Percentiles rank a stretch among this genome's conserved stretches.
Conservation (phyloP, 2,113 vertebrate species). For the Colistium nudipinnis region DNA sequence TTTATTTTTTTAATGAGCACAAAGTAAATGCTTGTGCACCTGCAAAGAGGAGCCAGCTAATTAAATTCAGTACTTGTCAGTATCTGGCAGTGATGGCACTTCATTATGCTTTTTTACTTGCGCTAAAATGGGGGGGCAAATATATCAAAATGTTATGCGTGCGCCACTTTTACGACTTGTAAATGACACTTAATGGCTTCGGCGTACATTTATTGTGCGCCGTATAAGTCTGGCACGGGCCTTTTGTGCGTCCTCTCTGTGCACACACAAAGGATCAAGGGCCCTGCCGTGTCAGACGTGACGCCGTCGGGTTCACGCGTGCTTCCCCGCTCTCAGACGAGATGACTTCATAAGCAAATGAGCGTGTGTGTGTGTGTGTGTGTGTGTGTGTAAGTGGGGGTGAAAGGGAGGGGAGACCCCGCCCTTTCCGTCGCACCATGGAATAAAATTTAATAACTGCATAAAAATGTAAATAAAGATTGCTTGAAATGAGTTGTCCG, state of each 20-base stretch:
- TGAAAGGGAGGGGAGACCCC: conserved; percentile 69
- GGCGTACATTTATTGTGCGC: conserved; percentile 4
- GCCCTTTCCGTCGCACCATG: conserved; percentile 80
- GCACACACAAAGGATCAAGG: conserved; percentile 53
- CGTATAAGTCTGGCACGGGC: background rate
- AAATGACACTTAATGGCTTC: conserved; percentile 28
- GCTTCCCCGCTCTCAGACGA: conserved; percentile 82
- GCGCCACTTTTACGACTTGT: conserved; percentile 20
- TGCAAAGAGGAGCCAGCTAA: background rate
- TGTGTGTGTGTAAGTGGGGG: conserved; percentile 61
- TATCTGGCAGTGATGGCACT: background rate
- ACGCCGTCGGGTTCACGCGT: conserved; percentile 75
- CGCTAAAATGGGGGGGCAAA: conserved; percentile 15
- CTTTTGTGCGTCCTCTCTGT: conserved; percentile 23
- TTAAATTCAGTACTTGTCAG: background rate
- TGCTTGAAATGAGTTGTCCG: conserved; percentile 98
- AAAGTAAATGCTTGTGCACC: background rate
- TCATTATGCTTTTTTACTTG: background rate
- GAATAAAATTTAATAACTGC: conserved; percentile 99
- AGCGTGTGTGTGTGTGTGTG: conserved; percentile 36
- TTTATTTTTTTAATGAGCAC: background rate
- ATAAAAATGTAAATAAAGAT: conserved; percentile 99
- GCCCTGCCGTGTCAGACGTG: conserved; percentile 74
- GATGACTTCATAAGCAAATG: conserved; percentile 93
- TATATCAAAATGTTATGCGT: background rate